Percentiles rank a stretch among this genome's conserved stretches.
phyloP scores from a whole-genome alignment of 2,797 vertebrate genomes.

The Gymnothorax javanicus region DNA sequence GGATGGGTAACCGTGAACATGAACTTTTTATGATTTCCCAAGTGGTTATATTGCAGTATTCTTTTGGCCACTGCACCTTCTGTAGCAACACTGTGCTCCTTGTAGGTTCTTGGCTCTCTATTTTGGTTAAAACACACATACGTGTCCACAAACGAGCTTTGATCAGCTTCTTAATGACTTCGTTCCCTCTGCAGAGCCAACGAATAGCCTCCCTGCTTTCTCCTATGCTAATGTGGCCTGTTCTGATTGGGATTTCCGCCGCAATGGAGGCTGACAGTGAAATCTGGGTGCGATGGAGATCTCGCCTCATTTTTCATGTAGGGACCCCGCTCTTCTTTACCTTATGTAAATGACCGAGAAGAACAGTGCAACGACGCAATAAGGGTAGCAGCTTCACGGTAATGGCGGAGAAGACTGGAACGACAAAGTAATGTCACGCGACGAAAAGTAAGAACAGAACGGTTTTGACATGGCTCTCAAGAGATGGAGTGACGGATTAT shows the following conservation, averaged over 20 bases:
- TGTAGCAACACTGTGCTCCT: conserved; percentile 88
- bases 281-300: conserved; percentile 60
- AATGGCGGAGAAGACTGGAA: conserved; percentile 31
- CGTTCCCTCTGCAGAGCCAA: conserved; percentile 53
- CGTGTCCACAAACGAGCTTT: conserved; percentile 22
- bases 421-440: conserved; percentile 40
- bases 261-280: conserved; percentile 70
- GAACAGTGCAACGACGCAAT: conserved; percentile 10
- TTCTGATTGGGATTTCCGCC: conserved; percentile 71
- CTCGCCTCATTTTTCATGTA: conserved; percentile 71
- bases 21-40: conserved; percentile 99
- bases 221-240: conserved; percentile 63
- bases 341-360: conserved; percentile 39
- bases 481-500: conserved; percentile 69
- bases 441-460: conserved; percentile 47
- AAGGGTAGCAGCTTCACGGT: conserved; percentile 20
- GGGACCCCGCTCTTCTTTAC: conserved; percentile 70
- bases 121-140: conserved; percentile 52
- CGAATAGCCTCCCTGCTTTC: conserved; percentile 43
- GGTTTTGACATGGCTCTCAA: conserved; percentile 48
- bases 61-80: conserved; percentile 90
- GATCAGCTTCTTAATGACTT: conserved; percentile 41
- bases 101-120: conserved; percentile 76
- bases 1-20: conserved; percentile 94
- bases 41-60: conserved; percentile 98